Conservation (phyloP, 2,888 invertebrate genomes). For the Lasioglossum pauxillum region DNA sequence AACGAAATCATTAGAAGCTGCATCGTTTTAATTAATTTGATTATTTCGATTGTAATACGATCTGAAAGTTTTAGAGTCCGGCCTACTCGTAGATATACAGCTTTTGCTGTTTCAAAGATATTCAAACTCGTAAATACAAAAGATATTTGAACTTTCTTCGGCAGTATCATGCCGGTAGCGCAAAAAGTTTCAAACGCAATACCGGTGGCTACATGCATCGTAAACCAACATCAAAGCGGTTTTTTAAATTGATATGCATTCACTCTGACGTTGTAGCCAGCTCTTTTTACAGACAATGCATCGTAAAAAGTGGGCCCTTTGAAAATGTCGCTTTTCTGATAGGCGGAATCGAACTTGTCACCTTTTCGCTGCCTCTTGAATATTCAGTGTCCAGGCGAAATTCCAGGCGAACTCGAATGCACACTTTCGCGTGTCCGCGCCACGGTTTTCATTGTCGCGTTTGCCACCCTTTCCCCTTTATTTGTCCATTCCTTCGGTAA, state of each 20-base stretch:
- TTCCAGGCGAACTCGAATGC: constrained; percentile 13
- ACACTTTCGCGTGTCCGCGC: background rate
- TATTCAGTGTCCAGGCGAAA: constrained; percentile 41
- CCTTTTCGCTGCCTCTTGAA: constrained; percentile 46
- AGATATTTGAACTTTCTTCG: constrained; percentile 46
- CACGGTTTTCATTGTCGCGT: constrained; percentile 8
- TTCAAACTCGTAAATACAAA: background rate
- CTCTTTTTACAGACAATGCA: constrained; percentile 51
- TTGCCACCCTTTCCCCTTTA: background rate
- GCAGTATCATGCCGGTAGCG: background rate
- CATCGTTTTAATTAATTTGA: background rate
- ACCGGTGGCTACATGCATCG: constrained; percentile 50
- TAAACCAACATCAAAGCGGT: constrained; percentile 62
- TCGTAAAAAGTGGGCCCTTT: constrained; percentile 47
- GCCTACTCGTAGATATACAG: background rate
- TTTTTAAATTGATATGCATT: constrained; percentile 66
- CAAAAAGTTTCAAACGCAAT: constrained; percentile 54
- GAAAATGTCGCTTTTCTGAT: constrained; percentile 50
- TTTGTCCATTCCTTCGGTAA: background rate
- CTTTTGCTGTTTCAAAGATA: background rate
- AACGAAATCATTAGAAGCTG: background rate
- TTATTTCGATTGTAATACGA: too few relatives aligned
- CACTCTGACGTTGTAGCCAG: constrained; percentile 40
- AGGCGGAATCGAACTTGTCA: constrained; percentile 55
- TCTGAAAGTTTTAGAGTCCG: too few relatives aligned